Base-by-base conservation (phyloP, 1,140 invertebrate species). In the Drosophila nebulosa region DNA sequence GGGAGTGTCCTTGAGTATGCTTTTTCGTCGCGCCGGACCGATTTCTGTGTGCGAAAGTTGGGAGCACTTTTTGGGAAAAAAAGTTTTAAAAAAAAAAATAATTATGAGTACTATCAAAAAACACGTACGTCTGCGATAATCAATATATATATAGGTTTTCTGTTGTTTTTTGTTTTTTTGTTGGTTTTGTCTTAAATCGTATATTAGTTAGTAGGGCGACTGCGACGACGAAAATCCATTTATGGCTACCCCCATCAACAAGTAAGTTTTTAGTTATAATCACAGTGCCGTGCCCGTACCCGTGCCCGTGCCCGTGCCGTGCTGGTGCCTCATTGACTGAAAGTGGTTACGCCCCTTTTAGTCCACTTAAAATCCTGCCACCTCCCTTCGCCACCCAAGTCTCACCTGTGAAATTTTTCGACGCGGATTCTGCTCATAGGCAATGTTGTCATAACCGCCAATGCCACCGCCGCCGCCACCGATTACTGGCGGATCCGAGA, bases 21-120 rank as follows among this genome's bases (percentile, higher is more conserved):
- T 95, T 88, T 95, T 94, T 69, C 94, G 93, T 72, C 94, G 92
- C 42, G 94, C 93, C 5, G 94, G 94, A 22, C 90, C 90, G 18
- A 90, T 80, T 30, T 91, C 90, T 39, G 67, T 70, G 62, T 91
- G 90, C 27, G 90, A 91, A 62, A 91, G 90, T 53, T 81, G 88
- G 5, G 90, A 91, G 4, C 84, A 86, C 90, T 91, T 36, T 30
- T n/a, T n/a, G n/a, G 35, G 42, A 18, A 22, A 3, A 27, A 46
- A 46, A 46, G 39, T 46, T n/a, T n/a, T n/a, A n/a, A n/a, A n/a
- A 21, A 3, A 52, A 70, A 75, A 26, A 32, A 50, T 59, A 14
- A 26, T 46, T 32, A 46, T 18, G 1, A 46, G 10, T n/a, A 36
- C 21, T 18, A 14, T 16, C 39, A 50, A 27, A 21, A 21, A 18